Base-by-base conservation (phyloP, 2,113 vertebrate genomes). In the Salvator merianae region DNA sequence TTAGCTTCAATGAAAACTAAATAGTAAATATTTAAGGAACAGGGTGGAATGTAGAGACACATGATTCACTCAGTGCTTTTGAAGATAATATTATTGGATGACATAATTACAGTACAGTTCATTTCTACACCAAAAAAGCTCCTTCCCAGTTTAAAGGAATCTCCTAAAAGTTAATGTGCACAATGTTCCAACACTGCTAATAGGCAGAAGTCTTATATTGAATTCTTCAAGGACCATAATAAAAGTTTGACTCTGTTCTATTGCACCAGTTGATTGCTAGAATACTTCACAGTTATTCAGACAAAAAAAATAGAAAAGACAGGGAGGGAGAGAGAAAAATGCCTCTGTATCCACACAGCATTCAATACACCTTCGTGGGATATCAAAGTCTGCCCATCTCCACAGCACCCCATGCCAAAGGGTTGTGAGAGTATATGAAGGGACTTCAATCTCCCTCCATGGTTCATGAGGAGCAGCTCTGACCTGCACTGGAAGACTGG, bases 21-120 rank as follows among this genome's bases (percentile, higher is more conserved):
- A 84, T 84, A 77, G 66, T 36, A 71, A n/a, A 53, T 78, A 78
- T 77, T 79, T 78, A 78, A 84, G 50, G 50, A 79, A 72, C 53
- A 78, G 75, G 68, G 38, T 72, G 68, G 83, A 77, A 79, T 78
- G 34, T 71, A 62, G 36, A 84, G 53, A 77, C 50, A 59, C 43
- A n/a, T 78, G 66, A 72, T 47, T 84, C 40, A 78, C 7, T 71
- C 66, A 40, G 59, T 78, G 32, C 55, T 84, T 74, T 79, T 62
- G 34, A 78, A 84, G 66, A 79, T 55, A 24, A 43, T 65, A 83
- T 50, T 83, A 74, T 32, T 83, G 71, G 66, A 71, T 84, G 76
- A 79, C 38, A 62, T 78, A 71, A 79, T 84, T 84, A 70, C 66
- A 78, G 62, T 32, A 77, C 47, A 55, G 75, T 62, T 78, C n/a